Percentiles rank a stretch among this genome's conserved stretches.
These are phyloP conservation scores for Meghimatium bilineatum DNA, from an alignment of 2,888 invertebrate genomes.

Conservation along the genomic window DNA sequence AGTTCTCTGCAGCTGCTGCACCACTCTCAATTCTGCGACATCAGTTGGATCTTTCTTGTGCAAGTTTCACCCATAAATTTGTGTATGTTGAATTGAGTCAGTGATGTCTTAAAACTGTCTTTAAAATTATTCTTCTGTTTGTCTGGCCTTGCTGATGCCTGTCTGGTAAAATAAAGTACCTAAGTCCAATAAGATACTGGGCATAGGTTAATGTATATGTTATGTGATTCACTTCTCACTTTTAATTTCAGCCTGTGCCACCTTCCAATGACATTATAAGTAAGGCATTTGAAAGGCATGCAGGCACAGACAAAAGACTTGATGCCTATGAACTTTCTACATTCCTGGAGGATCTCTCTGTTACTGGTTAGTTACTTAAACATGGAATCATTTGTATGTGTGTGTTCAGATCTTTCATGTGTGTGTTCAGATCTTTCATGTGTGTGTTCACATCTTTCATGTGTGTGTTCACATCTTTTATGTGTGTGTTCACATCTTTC, in stretches of 20 bases:
- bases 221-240: background rate
- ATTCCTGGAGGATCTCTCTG: constrained; percentile 83
- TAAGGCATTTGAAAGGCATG: constrained; percentile 88
- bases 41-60: no score
- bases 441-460: no score
- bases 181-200: background rate
- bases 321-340: constrained; percentile 94
- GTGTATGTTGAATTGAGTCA: no score
- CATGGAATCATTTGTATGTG: background rate
- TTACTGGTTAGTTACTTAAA: constrained; percentile 53
- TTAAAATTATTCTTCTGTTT: background rate
- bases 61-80: no score
- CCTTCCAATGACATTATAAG: constrained; percentile 79
- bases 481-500: no score
- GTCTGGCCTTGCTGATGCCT: background rate
- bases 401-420: background rate
- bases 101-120: no score
- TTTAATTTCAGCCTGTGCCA: constrained; percentile 17
- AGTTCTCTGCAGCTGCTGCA: no score
- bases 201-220: background rate
- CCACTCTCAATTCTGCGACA: no score
- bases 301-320: constrained; percentile 90
- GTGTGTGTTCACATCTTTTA: no score
- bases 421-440: no score
- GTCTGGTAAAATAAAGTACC: no score